Evolutionary conservation across 2,888 invertebrate species (phyloP), one percentile per base, ranked within the genome.

Genomic region (Palloptera scutellata): DNA sequence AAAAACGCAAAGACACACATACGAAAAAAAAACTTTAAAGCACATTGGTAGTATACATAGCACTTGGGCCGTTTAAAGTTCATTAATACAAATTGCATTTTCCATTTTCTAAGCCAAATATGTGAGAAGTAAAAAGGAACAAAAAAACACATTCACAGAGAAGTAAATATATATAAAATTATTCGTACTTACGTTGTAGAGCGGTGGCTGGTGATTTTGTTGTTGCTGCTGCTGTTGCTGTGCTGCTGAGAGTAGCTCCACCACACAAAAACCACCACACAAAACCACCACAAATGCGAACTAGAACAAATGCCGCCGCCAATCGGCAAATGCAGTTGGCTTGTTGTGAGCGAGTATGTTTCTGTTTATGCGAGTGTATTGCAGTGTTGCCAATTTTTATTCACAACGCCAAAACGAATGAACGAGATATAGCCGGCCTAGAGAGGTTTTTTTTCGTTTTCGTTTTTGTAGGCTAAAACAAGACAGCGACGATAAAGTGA

Each of bases 361-460:
- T 55, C n/a, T n/a, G 20, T 6, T 10, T 20, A 19, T n/a, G 19
- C 48, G 40, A n/a, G n/a, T n/a, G n/a, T 13, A 41, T 15, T 61
- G 41, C 62, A 63, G 48, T 60, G 63, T 67, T 67, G 67, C 67
- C 67, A 67, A 67, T 57, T 67, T 60, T 60, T 41, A 62, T 61
- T 54, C 57, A 30, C 9, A 45, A 41, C 59, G 53, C 41, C 59
- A 53, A n/a, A 45, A 60, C 45, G 65, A 65, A 54, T 52, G 19
- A 52, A 52, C 52, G 52, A 52, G 6, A 30, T 30, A 4, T 30
- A 30, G 30, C 30, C 30, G 30, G 30, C 30, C 30, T 30, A 30
- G 30, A 30, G 30, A 30, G 30, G 3, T 30, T 30, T 30, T 30
- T 30, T 30, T 30, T 30, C 3, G 2, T 30, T 30, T 30, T 30